Base-by-base conservation (phyloP, 2,888 invertebrate species). In the Spodoptera exigua region DNA sequence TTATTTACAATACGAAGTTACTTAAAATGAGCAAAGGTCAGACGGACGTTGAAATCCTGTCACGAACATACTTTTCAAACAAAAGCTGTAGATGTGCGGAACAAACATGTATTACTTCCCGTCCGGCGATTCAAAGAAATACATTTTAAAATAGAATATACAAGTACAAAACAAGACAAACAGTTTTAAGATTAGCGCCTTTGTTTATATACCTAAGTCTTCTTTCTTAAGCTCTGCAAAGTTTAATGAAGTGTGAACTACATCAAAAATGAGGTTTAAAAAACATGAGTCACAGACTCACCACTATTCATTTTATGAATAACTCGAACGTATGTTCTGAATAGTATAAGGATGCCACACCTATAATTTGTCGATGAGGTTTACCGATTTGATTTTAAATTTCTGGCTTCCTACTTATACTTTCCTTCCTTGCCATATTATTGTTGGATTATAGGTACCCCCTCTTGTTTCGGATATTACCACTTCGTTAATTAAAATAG, bases 51-150 rank as follows among this genome's bases (percentile, higher is more conserved):
- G 48, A 72, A 69, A 72, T 68, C 70, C 81, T 73, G 70, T 71
- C 80, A 79, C 76, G 76, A 80, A 65, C 64, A 16, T 48, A 40
- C 45, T 60, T 71, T 62, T 49, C 63, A 78, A 76, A 73, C 75
- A 76, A 79, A 71, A 74, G 66, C 71, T 62, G 72, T 82, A 76
- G 55, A 78, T 76, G 79, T 76, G 59, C 79, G 84, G 84, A 84
- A 84, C 84, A 84, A 84, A 84, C 63, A 81, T 55, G 67, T 57
- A 63, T 68, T 68, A 77, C 76, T 78, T 83, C 82, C 82, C 70
- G 68, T 76, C 62, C 57, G 49, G 66, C 60, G 69, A 67, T 71
- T 70, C 65, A 69, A 74, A 72, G 66, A 75, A 70, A 78, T 61
- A 60, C 61, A 61, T 61, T 65, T 79, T 64, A 64, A 48, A 66